Evolutionary conservation across 2,888 invertebrate genomes (phyloP).

Genomic region (Lithodes maja): DNA sequence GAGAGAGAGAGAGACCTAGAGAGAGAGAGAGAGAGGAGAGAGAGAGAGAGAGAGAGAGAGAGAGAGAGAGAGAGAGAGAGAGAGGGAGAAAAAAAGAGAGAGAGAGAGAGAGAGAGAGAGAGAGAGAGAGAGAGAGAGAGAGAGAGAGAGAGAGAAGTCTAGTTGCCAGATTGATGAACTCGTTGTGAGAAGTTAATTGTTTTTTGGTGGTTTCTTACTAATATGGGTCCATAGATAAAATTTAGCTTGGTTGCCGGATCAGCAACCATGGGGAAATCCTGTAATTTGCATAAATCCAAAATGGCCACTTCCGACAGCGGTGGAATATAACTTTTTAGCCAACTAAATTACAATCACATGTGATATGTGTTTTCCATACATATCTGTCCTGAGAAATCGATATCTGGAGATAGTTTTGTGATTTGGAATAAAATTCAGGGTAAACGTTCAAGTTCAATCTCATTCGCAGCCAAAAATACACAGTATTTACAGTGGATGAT

Average conservation of each 20-base stretch:
- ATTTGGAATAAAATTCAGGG: constrained; percentile 21
- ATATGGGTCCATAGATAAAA: constrained; percentile 10
- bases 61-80: too few species aligned
- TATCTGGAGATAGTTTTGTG: constrained; percentile 3
- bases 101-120: too few species aligned
- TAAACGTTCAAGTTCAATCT: neutral
- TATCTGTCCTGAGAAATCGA: neutral
- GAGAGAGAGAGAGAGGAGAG: too few species aligned
- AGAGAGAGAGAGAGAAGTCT: neutral
- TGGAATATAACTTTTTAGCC: neutral
- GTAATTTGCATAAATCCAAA: constrained; percentile 17
- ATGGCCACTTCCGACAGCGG: neutral
- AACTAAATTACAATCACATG: constrained; percentile 13
- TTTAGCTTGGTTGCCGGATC: constrained; percentile 1
- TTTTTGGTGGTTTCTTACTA: constrained; percentile 1
- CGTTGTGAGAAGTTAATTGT: neutral
- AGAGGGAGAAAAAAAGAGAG: too few species aligned
- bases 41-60: too few species aligned
- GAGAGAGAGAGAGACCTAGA: too few species aligned
- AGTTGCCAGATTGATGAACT: constrained; percentile 10
- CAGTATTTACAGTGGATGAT: too few species aligned
- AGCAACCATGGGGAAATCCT: constrained; percentile 7
- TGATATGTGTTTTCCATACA: constrained; percentile 12
- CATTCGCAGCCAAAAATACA: too few species aligned
- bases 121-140: too few species aligned